Percentiles rank a stretch among this genome's conserved stretches.
These are phyloP conservation scores for Eudemis profundana DNA, from an alignment of 2,888 invertebrate genomes.

Conservation along the genomic window DNA sequence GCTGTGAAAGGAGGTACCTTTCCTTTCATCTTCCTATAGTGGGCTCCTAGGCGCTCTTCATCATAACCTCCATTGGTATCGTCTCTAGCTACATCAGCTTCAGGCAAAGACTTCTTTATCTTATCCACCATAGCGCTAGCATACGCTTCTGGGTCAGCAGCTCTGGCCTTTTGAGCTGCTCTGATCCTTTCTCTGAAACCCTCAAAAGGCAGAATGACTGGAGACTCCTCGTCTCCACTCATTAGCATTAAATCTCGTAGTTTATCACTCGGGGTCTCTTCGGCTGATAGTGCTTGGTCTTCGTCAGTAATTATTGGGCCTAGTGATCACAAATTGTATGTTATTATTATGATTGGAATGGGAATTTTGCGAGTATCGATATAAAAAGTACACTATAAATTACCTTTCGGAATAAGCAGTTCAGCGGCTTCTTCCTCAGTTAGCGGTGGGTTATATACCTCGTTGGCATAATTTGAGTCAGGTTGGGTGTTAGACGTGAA, in stretches of 20 bases:
- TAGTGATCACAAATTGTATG: not conserved
- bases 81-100: conserved; percentile 51
- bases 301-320: conserved; percentile 27
- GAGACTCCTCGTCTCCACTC: conserved; percentile 67
- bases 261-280: conserved; percentile 73
- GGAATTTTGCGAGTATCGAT: not conserved
- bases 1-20: conserved; percentile 73
- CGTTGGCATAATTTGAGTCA: conserved; percentile 91
- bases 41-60: conserved; percentile 82
- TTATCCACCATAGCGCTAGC: conserved; percentile 62
- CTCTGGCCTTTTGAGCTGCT: conserved; percentile 63
- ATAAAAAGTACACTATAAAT: not conserved
- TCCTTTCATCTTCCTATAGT: conserved; percentile 73
- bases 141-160: conserved; percentile 50
- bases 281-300: conserved; percentile 46
- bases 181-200: conserved; percentile 78
- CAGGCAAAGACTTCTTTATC: conserved; percentile 72
- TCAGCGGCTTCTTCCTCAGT: conserved; percentile 75
- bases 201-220: conserved; percentile 73
- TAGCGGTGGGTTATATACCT: conserved; percentile 90
- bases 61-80: conserved; percentile 70
- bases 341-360: not conserved
- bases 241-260: conserved; percentile 72
- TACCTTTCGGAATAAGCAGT: conserved; percentile 68
- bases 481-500: conserved; percentile 89